phyloP scores from a whole-genome alignment of 2,113 vertebrate genomes.

The Pionites leucogaster region DNA sequence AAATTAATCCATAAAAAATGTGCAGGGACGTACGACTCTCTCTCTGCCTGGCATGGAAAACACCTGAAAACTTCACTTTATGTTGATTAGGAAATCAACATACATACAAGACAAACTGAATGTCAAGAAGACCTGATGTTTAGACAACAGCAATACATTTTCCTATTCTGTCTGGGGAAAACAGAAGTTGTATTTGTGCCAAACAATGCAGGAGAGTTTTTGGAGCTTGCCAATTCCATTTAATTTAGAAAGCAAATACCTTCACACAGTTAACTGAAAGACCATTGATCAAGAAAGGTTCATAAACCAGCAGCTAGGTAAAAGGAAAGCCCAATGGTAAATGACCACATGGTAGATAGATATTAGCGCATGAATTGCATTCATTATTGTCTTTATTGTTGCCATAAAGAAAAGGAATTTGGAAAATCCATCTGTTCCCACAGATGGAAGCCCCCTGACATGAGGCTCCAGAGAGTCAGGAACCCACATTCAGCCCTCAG shows the following conservation, averaged over 20 bases:
- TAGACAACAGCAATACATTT: neutral
- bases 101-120: neutral
- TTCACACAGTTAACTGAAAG: conserved; percentile 52
- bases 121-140: neutral
- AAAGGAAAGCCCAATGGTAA: conserved; percentile 50
- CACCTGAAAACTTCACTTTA: neutral
- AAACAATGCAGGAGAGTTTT: conserved; percentile 34
- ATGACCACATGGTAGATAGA: conserved; percentile 31
- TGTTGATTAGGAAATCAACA: neutral
- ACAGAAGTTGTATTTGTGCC: neutral
- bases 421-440: neutral
- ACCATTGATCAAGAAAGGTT: conserved; percentile 49
- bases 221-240: neutral
- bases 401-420: neutral
- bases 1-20: neutral
- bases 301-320: conserved; percentile 54
- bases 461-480: neutral
- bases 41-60: neutral
- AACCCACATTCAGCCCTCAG: neutral
- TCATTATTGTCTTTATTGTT: conserved; percentile 40
- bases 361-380: conserved; percentile 38
- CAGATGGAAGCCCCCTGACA: neutral
- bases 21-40: neutral
- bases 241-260: conserved; percentile 33
- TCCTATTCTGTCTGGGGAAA: neutral